Conservation (phyloP, 1,140 invertebrate species). For the Camponotus vicinus region DNA sequence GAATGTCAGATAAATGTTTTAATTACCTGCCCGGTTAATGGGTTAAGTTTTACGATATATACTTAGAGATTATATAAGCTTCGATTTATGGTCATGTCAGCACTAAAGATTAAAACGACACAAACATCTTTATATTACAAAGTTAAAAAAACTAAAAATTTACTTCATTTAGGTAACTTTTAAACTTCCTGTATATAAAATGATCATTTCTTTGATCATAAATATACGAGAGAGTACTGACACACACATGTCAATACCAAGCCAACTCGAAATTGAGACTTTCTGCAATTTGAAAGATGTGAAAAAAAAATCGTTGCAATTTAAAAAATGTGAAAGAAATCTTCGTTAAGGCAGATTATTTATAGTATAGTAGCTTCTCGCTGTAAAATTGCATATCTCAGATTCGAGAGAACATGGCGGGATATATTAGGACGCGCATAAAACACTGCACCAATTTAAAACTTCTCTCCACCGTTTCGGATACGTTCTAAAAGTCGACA, state of each 20-base stretch:
- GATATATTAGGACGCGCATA: conserved; percentile 72
- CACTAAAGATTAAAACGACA: conserved; percentile 18
- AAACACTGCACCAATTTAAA: conserved; percentile 78
- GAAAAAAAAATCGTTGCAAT: neutral
- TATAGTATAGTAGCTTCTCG: neutral
- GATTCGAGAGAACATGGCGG: conserved; percentile 60
- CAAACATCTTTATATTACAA: neutral
- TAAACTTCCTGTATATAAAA: no score
- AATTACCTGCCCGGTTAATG: conserved; percentile 56
- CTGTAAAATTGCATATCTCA: conserved; percentile 41
- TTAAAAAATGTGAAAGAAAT: conserved; percentile 3
- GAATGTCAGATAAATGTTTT: conserved; percentile 33
- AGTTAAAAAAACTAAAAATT: conserved; percentile 7
- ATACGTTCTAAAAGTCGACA: conserved; percentile 32
- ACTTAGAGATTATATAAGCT: conserved; percentile 49
- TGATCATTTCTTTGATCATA: neutral
- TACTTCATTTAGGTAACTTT: no score
- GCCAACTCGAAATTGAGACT: conserved; percentile 65
- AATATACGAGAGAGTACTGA: conserved; percentile 33
- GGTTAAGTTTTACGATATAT: conserved; percentile 47
- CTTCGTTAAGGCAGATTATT: neutral
- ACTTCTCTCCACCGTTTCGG: conserved; percentile 56
- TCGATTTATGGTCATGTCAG: conserved; percentile 41
- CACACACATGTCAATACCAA: conserved; percentile 35
- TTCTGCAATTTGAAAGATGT: neutral